Conservation (phyloP, 2,888 invertebrate genomes). For the Phymatocera aterrima region DNA sequence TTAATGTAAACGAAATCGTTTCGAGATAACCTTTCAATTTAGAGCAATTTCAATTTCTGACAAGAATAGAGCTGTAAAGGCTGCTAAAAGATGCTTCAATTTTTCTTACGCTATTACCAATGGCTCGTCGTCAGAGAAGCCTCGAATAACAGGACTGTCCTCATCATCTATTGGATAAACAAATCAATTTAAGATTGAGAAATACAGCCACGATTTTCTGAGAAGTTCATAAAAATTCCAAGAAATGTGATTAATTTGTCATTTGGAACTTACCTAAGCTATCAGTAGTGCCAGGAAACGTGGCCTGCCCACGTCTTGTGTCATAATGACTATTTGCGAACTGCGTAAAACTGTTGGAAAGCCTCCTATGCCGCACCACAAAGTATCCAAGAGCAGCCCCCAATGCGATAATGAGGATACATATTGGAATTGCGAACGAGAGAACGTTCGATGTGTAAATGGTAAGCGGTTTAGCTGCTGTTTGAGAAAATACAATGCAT, state of each 20-base stretch:
- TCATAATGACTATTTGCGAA: slow-evolving; percentile 92
- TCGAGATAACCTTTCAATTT: slow-evolving; percentile 45
- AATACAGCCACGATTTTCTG: neutral
- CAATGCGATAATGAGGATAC: slow-evolving; percentile 77
- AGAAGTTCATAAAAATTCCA: neutral
- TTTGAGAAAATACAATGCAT: no score
- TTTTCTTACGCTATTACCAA: slow-evolving; percentile 89
- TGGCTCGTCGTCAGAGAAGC: slow-evolving; percentile 96
- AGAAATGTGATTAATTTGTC: neutral
- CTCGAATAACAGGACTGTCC: slow-evolving; percentile 91
- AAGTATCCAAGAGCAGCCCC: slow-evolving; percentile 80
- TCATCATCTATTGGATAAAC: slow-evolving; percentile 81
- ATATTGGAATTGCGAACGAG: slow-evolving; percentile 77
- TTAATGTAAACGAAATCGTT: slow-evolving; percentile 54
- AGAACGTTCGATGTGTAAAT: slow-evolving; percentile 71
- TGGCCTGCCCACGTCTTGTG: slow-evolving; percentile 90
- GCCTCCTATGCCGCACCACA: slow-evolving; percentile 82
- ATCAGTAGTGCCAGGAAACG: slow-evolving; percentile 82
- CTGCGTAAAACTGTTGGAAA: slow-evolving; percentile 87
- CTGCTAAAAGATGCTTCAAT: slow-evolving; percentile 17
- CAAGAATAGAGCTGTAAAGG: slow-evolving; percentile 45
- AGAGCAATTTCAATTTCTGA: slow-evolving; percentile 49
- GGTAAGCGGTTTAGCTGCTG: slow-evolving; percentile 58
- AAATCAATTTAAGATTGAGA: neutral
- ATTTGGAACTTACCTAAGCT: slow-evolving; percentile 79